A percentile compares a stretch with the other conserved stretches of the same genome.
Evolutionary conservation across 2,888 invertebrate species (phyloP).

Genomic region (Lithophane ornitopus): DNA sequence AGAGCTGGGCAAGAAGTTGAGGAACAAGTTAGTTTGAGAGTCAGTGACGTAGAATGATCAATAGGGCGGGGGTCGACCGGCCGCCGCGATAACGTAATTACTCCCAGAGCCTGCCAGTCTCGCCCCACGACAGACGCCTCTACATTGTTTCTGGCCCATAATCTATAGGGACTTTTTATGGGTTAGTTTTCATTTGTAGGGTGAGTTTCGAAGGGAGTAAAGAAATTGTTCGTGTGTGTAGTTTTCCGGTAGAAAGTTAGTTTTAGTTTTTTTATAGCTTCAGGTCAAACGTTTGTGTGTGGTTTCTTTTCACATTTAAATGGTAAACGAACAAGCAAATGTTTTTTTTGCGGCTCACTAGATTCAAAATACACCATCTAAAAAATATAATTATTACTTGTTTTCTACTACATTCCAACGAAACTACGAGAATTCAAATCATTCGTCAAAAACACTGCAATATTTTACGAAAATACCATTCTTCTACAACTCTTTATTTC

Average conservation of each 20-base stretch:
- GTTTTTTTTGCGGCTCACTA: neutral
- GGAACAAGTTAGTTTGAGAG: constrained; percentile 77
- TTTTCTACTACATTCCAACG: neutral
- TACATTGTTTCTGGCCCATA: constrained; percentile 71
- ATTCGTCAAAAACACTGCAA: constrained; percentile 4
- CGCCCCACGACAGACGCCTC: constrained; percentile 72
- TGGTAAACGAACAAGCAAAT: neutral
- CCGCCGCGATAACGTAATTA: constrained; percentile 84
- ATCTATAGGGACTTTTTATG: constrained; percentile 63
- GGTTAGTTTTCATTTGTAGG: constrained; percentile 50
- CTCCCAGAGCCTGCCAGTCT: constrained; percentile 68
- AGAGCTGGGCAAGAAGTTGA: constrained; percentile 68
- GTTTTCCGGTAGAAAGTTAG: constrained; percentile 6
- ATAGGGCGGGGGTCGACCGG: constrained; percentile 78
- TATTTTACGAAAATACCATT: constrained; percentile 17
- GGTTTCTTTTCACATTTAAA: neutral
- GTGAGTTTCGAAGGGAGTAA: constrained; percentile 7
- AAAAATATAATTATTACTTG: neutral
- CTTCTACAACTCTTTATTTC: neutral
- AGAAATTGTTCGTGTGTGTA: constrained; percentile 15
- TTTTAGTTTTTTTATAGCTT: neutral
- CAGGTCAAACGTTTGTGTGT: neutral
- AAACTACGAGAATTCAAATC: constrained; percentile 5
- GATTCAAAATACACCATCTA: neutral
- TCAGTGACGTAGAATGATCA: constrained; percentile 86